Base-by-base conservation (phyloP, 2,888 invertebrate genomes). In the Drosophila suboccidentalis region DNA sequence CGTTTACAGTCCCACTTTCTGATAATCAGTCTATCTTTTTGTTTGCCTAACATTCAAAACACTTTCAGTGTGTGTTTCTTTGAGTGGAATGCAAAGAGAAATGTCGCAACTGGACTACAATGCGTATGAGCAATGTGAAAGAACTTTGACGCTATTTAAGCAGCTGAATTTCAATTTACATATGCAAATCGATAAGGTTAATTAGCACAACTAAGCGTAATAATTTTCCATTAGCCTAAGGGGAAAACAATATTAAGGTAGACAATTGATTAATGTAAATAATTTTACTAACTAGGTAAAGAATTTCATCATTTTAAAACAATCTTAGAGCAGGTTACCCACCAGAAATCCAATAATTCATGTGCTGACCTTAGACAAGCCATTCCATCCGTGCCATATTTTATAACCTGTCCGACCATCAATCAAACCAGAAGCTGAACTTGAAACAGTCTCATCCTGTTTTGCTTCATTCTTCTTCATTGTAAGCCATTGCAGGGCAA, bases 111-210 rank as follows among this genome's bases (percentile, higher is more conserved):
- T 38, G 67, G 65, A 54, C 61, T 46, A 63, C 69, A 44, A 41
- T 68, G 87, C 86, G 83, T 86, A 88, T 83, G 70, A 68, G 80
- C 69, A 65, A 88, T 74, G 50, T 53, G 65, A 44, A 59, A 67
- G 61, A 55, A 71, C 57, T 57, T 53, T 54, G 53, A 55, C 38
- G 59, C 53, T 67, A 78, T 41, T 46, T 49, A 39, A 69, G 64
- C 44, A 41, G 51, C 54, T 8, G 29, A 50, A 51, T 29, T 53
- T 41, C 36, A 34, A 39, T 47, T 60, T 39, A 38, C 34, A 17
- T 43, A 15, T 63, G 36, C 44, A 54, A 11, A 38, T 39, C 39
- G 11, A 34, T 38, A 57, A 43, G 29, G 22, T 41, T 61, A 55
- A 71, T 47, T 58, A 66, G 36, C 49, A 4, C 26, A 62, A 41